phyloP scores from a whole-genome alignment of 1,140 invertebrate genomes.

The Macrotrachela quadricornifera region DNA sequence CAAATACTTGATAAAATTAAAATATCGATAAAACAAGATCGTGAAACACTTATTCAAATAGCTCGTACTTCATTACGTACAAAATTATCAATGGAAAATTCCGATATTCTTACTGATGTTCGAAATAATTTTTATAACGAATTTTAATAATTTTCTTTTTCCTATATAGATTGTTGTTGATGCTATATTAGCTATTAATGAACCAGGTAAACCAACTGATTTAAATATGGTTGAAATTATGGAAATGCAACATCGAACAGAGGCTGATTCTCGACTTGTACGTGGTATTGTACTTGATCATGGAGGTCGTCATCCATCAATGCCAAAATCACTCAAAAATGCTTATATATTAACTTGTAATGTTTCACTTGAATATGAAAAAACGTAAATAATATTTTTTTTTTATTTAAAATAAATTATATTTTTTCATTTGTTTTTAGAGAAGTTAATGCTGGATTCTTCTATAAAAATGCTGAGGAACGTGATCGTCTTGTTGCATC shows the following conservation, averaged over 20 bases:
- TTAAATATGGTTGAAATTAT: conserved; percentile 95
- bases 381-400: conserved; percentile 45
- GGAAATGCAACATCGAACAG: conserved; percentile 91
- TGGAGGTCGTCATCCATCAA: conserved; percentile 88
- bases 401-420: too few species aligned
- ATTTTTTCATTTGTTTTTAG: conserved; percentile 24
- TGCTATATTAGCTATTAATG: conserved; percentile 55
- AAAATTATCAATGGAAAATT: conserved; percentile 53
- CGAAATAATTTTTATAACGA: too few species aligned
- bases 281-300: conserved; percentile 85
- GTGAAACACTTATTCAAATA: conserved; percentile 56
- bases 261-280: conserved; percentile 45
- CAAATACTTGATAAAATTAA: conserved; percentile 71
- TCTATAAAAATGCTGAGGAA: conserved; percentile 85
- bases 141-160: too few species aligned
- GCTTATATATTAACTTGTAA: conserved; percentile 92
- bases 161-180: conserved; percentile 62
- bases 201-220: conserved; percentile 51
- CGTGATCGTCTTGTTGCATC: conserved; percentile 78
- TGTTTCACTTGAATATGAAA: conserved; percentile 95
- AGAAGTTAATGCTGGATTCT: conserved; percentile 91
- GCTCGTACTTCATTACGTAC: conserved; percentile 73
- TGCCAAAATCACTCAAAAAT: conserved; percentile 85
- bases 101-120: conserved; percentile 71
- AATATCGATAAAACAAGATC: conserved; percentile 46